These are phyloP conservation scores for Melanotaenia duboulayi DNA, from an alignment of 2,113 vertebrate species.

Conservation along the genomic window DNA sequence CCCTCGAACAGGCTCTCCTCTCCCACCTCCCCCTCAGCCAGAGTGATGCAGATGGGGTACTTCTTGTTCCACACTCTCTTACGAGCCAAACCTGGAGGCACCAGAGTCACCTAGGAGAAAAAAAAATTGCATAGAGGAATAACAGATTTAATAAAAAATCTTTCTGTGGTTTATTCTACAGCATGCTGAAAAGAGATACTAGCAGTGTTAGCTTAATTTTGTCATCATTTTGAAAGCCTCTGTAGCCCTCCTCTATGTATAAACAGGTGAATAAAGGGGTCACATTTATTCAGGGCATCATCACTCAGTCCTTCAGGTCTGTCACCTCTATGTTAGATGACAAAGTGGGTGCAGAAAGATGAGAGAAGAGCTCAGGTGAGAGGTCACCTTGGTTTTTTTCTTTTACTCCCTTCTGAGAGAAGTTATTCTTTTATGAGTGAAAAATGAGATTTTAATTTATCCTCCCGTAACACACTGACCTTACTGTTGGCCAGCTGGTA, in stretches of 20 bases:
- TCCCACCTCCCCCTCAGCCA: constrained; percentile 66
- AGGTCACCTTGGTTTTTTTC: constrained; percentile 29
- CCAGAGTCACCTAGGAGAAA: constrained; percentile 81
- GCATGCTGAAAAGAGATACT: constrained; percentile 1
- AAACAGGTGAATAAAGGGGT: constrained; percentile 6
- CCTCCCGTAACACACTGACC: constrained; percentile 70
- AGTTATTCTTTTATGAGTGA: not conserved
- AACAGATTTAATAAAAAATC: not conserved
- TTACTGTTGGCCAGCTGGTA: constrained; percentile 83
- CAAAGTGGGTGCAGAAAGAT: constrained; percentile 54
- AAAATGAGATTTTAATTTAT: not conserved
- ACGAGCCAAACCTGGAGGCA: constrained; percentile 84
- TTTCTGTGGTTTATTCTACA: constrained; percentile 1
- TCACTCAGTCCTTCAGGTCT: constrained; percentile 43
- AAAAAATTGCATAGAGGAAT: not conserved
- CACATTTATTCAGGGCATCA: constrained; percentile 47
- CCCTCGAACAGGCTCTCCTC: constrained; percentile 64
- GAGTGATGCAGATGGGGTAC: constrained; percentile 87
- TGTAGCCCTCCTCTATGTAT: not conserved
- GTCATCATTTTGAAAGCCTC: not conserved
- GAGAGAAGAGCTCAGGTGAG: constrained; percentile 39
- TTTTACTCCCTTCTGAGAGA: constrained; percentile 1
- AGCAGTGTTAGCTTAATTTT: constrained; percentile 14
- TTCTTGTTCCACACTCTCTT: constrained; percentile 91
- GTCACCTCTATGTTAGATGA: constrained; percentile 59